Percentiles rank a stretch among this genome's conserved stretches.
These are phyloP conservation scores for Muschampia plurimacula DNA, from an alignment of 2,888 invertebrate genomes.

Conservation along the genomic window DNA sequence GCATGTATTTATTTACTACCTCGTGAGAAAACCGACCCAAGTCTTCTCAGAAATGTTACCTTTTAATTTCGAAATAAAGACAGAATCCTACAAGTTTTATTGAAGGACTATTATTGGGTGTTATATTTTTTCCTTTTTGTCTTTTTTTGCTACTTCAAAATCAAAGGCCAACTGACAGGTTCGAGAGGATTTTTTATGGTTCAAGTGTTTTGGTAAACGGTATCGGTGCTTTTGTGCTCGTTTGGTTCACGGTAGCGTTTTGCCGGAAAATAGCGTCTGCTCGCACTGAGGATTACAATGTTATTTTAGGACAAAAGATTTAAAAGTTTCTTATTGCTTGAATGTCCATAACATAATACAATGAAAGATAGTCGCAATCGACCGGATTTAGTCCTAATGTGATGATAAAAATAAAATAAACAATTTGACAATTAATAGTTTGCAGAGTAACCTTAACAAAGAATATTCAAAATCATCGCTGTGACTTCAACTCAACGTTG, in stretches of 20 bases:
- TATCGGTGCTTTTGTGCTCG: constrained; percentile 52
- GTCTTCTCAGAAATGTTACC: constrained; percentile 74
- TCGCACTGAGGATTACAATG: constrained; percentile 51
- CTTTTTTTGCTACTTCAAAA: constrained; percentile 61
- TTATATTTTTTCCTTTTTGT: constrained; percentile 57
- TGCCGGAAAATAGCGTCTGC: constrained; percentile 48
- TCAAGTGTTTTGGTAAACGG: constrained; percentile 60
- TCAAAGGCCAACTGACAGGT: constrained; percentile 47
- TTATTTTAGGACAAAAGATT: constrained; percentile 59
- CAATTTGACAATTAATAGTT: too few species aligned
- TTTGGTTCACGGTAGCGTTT: constrained; percentile 63
- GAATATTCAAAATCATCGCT: too few species aligned
- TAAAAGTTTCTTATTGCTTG: constrained; percentile 9
- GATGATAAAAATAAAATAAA: too few species aligned
- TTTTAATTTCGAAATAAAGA: constrained; percentile 80
- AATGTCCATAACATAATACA: neutral
- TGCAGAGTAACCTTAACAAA: too few species aligned
- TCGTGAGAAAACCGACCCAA: constrained; percentile 72
- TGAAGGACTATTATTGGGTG: constrained; percentile 68
- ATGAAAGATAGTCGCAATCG: neutral
- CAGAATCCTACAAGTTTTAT: constrained; percentile 77
- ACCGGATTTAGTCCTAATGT: too few species aligned
- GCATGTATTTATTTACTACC: constrained; percentile 58
- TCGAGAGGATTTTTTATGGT: constrained; percentile 48
- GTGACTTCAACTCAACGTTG: too few species aligned